phyloP scores from a whole-genome alignment of 2,797 vertebrate genomes.

The Poeciliopsis turneri region DNA sequence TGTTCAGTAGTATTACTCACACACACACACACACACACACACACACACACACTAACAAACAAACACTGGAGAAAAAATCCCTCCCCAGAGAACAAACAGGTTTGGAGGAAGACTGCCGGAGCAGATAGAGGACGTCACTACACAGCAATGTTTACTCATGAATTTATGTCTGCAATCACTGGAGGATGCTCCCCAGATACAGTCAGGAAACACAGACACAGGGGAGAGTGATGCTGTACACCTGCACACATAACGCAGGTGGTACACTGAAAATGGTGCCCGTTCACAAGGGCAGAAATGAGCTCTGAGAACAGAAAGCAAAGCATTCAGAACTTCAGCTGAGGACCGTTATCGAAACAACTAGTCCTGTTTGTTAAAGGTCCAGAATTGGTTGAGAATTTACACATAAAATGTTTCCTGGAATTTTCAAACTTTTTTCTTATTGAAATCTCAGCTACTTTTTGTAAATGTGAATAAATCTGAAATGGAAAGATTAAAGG shows the following conservation, averaged over 20 bases:
- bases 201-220: neutral
- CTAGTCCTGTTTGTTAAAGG: neutral
- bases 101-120: conserved; percentile 8
- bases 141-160: conserved; percentile 26
- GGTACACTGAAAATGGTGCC: neutral
- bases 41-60: conserved; percentile 17
- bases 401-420: neutral
- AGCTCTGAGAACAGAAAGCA: neutral
- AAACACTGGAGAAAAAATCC: conserved; percentile 1
- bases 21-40: conserved; percentile 29
- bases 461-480: neutral
- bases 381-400: neutral
- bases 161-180: conserved; percentile 8
- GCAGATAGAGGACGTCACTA: conserved; percentile 18
- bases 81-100: conserved; percentile 29
- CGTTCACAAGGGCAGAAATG: neutral
- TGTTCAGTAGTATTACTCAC: conserved; percentile 48
- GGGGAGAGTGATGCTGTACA: neutral
- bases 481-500: neutral
- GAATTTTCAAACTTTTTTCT: neutral
- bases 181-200: neutral
- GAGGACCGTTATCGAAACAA: neutral
- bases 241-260: neutral
- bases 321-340: neutral
- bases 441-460: neutral